A percentile compares a stretch with the other conserved stretches of the same genome.
Evolutionary conservation across 2,113 vertebrate species (phyloP).

Genomic region (Cariama cristata): DNA sequence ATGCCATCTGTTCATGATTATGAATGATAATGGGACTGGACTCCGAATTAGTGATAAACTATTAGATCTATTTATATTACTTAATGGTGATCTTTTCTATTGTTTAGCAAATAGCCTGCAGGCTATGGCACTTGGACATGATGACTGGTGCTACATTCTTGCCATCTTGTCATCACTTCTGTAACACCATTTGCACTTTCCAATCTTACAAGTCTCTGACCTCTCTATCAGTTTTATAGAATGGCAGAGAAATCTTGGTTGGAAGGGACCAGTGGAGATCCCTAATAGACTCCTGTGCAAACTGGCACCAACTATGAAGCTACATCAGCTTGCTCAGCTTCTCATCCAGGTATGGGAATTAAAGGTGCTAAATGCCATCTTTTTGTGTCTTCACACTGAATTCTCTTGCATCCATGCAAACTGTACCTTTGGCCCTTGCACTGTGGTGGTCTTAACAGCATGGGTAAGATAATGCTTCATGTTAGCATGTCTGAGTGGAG

Average conservation of each 20-base stretch:
- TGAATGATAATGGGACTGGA: neutral
- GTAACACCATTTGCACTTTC: neutral
- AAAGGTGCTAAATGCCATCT: neutral
- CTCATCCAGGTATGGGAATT: neutral
- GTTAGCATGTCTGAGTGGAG: neutral
- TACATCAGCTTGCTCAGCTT: neutral
- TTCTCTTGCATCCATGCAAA: neutral
- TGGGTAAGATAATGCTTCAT: neutral
- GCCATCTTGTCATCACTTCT: neutral
- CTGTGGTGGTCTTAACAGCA: neutral
- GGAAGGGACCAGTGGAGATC: neutral
- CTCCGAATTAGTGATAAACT: neutral
- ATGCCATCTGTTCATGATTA: neutral
- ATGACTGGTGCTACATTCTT: neutral
- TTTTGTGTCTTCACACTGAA: neutral
- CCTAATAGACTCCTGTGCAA: neutral
- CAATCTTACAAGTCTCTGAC: neutral
- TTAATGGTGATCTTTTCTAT: neutral
- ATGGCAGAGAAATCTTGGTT: neutral
- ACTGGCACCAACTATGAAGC: neutral
- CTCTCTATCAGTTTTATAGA: neutral
- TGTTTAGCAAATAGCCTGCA: neutral
- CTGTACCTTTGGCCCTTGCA: neutral
- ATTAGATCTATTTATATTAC: neutral
- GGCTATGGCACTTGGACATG: neutral